phyloP scores from a whole-genome alignment of 2,797 vertebrate genomes.

The Smutsia temminckii region DNA sequence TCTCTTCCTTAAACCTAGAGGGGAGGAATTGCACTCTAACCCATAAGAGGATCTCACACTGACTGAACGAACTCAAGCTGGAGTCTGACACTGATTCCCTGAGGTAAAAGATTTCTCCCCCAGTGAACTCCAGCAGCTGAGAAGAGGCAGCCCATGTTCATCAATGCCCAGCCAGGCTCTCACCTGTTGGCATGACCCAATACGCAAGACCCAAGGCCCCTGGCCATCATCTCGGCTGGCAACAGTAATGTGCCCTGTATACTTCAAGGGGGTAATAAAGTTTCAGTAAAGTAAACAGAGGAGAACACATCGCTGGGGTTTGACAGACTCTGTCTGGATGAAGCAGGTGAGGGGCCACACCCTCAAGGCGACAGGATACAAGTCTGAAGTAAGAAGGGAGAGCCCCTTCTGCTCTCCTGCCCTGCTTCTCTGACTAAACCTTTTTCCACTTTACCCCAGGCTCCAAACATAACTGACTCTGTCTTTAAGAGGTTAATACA shows the following conservation, averaged over 20 bases:
- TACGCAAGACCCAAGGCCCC: neutral
- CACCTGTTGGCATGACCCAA: rapidly evolving
- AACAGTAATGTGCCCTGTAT: rapidly evolving
- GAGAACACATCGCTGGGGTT: neutral
- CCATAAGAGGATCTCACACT: neutral
- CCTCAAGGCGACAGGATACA: rapidly evolving
- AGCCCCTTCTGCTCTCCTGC: no score
- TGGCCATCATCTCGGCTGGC: rapidly evolving
- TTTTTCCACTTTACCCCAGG: neutral
- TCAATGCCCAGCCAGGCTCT: neutral
- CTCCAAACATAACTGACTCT: neutral
- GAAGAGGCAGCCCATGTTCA: neutral
- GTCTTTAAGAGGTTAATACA: conserved; percentile 47
- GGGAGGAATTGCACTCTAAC: neutral
- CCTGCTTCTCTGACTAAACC: neutral
- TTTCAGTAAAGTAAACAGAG: neutral
- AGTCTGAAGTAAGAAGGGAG: no score
- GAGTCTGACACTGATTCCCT: neutral
- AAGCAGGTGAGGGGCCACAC: rapidly evolving
- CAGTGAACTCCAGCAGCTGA: neutral
- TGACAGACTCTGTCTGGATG: rapidly evolving
- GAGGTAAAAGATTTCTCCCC: neutral
- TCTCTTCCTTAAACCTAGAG: neutral
- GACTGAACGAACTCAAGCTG: neutral
- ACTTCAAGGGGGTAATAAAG: neutral